Evolutionary conservation across 1,140 invertebrate genomes (phyloP).

Genomic region (Meloidogyne exigua): DNA sequence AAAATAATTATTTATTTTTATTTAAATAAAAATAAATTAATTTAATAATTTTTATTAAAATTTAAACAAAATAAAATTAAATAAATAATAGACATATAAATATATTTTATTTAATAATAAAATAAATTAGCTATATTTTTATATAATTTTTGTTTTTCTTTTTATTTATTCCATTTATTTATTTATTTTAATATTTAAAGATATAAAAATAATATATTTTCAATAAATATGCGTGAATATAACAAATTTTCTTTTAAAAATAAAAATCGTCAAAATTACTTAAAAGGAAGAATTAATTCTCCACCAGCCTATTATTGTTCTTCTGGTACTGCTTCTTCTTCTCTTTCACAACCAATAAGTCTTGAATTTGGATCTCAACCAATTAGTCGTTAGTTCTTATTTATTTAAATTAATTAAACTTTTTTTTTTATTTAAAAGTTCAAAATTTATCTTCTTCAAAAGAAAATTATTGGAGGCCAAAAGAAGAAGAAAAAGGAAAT

Average conservation of each 20-base stretch:
- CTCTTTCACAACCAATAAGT: constrained; percentile 1
- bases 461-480: neutral
- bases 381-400: neutral
- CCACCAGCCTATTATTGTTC: constrained; percentile 8
- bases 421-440: neutral
- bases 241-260: neutral
- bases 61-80: too few species aligned
- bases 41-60: too few species aligned
- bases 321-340: constrained; percentile 16
- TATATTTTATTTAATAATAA: too few species aligned
- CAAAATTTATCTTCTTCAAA: constrained; percentile 1
- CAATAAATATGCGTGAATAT: constrained; percentile 1
- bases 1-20: too few species aligned
- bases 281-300: neutral
- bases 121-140: too few species aligned
- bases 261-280: too few species aligned
- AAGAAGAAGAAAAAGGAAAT: neutral
- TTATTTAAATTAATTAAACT: neutral
- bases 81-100: too few species aligned
- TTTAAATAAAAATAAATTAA: too few species aligned
- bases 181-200: too few species aligned
- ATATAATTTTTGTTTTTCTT: too few species aligned
- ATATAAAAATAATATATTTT: too few species aligned
- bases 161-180: too few species aligned
- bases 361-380: neutral